These are phyloP conservation scores for Gortyna flavago DNA, from an alignment of 2,888 invertebrate genomes.

Conservation along the genomic window DNA sequence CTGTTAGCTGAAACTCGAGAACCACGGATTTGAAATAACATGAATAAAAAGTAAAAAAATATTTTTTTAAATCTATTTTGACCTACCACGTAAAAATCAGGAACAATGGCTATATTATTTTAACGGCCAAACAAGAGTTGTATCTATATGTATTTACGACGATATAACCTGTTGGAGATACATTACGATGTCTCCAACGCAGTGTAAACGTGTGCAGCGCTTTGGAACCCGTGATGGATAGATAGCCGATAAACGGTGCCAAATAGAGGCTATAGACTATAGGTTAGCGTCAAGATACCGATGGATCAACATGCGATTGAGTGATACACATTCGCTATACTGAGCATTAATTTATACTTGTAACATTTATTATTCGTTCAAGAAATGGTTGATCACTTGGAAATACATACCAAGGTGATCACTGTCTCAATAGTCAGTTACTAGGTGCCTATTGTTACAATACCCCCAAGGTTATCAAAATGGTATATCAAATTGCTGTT, in stretches of 20 bases:
- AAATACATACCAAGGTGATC: background rate
- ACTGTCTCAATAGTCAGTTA: no score
- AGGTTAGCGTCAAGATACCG: constrained; percentile 36
- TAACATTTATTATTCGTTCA: background rate
- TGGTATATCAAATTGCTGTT: background rate
- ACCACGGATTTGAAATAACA: background rate
- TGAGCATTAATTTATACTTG: constrained; percentile 9
- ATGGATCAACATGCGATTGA: constrained; percentile 38
- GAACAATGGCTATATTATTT: background rate
- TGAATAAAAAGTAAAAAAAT: background rate
- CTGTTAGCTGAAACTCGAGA: background rate
- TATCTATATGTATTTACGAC: constrained; percentile 10
- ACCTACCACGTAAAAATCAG: background rate
- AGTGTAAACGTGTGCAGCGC: constrained; percentile 42
- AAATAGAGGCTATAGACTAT: constrained; percentile 12
- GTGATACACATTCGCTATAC: constrained; percentile 27
- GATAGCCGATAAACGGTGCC: constrained; percentile 22
- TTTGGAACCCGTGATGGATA: constrained; percentile 46
- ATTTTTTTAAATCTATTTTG: background rate
- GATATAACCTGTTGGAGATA: constrained; percentile 27
- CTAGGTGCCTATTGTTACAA: background rate
- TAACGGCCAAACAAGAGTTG: background rate
- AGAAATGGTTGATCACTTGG: background rate
- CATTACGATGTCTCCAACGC: constrained; percentile 25
- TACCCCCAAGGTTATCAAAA: background rate